Percentiles rank a stretch among this genome's conserved stretches.
Evolutionary conservation across 2,797 vertebrate species (phyloP).

Genomic region (Acanthis flammea): DNA sequence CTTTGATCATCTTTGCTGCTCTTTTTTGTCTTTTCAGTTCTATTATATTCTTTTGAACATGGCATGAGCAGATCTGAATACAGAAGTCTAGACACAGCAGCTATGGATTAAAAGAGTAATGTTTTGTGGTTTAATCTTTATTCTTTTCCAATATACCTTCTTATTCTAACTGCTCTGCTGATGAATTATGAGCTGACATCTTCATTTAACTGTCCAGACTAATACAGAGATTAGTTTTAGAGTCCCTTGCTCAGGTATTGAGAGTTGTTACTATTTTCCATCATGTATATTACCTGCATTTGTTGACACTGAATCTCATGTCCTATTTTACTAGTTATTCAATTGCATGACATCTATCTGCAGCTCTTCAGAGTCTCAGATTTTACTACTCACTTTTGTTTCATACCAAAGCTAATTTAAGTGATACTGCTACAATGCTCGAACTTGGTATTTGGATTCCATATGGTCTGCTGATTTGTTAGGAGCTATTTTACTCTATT

Average conservation of each 20-base stretch:
- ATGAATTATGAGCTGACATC: not conserved
- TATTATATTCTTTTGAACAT: constrained; percentile 26
- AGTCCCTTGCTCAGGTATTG: not conserved
- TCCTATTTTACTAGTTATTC: not conserved
- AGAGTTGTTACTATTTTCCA: not conserved
- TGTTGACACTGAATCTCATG: not conserved
- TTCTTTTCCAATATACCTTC: not conserved
- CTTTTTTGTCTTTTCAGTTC: constrained; percentile 18
- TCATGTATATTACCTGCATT: not conserved
- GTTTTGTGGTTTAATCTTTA: not conserved
- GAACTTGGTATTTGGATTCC: not conserved
- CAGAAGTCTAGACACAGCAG: not conserved
- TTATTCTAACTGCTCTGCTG: not conserved
- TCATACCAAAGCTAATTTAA: not conserved
- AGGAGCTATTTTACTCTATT: not conserved
- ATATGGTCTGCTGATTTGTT: not conserved
- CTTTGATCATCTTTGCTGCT: constrained; percentile 28
- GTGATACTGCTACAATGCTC: not conserved
- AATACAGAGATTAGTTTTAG: not conserved
- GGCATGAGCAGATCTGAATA: not conserved
- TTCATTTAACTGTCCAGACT: not conserved
- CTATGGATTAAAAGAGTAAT: not conserved
- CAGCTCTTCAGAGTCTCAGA: not conserved
- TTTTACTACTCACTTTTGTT: not conserved
- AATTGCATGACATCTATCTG: not conserved